Evolutionary conservation across 2,113 vertebrate genomes (phyloP), one percentile per base, ranked within the genome.

Genomic region (Taxidea taxus): DNA sequence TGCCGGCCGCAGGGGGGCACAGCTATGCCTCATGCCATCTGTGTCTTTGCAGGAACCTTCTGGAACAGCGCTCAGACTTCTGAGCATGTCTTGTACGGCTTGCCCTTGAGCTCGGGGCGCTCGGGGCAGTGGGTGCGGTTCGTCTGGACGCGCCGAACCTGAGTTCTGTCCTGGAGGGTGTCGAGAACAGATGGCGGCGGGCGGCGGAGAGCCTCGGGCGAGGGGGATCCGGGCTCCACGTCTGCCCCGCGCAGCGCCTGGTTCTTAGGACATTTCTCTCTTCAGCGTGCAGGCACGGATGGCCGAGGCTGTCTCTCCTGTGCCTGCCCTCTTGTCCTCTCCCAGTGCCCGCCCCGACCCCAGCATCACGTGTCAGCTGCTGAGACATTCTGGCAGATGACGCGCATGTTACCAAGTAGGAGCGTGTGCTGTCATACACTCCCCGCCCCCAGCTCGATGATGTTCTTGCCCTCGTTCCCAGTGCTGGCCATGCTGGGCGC

Each of bases 201-300:
- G n/a, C n/a, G n/a, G n/a, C n/a, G 89, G 95, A 64, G 23, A 64
- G 72, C 64, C 88, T 94, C 54, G 12, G 14, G 31, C 49, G 37
- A 14, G 87, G 88, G 89, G 87, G 47, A 78, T 77, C 29, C 66
- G 15, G 96, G 44, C 84, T 74, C 21, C 84, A 23, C 74, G 31
- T 66, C n/a, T n/a, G 5, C 11, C 56, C 49, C 31, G 62, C 39
- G 7, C 39, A 9, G 34, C 39, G 81, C 83, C 78, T 82, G 47
- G 90, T 42, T 29, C 18, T n/a, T 34, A 42, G 29, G 54, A 49
- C 13, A 21, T 18, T 81, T 37, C 16, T 18, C 77, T 70, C 42
- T 60, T 54, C 42, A 42, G 92, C 27, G 42, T 9, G n/a, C 31
- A 47, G 62, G 37, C 34, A 25, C 27, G 3, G 39, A 7, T 47